Base-by-base conservation (phyloP, 1,140 invertebrate species). In the Habropoda laboriosa region DNA sequence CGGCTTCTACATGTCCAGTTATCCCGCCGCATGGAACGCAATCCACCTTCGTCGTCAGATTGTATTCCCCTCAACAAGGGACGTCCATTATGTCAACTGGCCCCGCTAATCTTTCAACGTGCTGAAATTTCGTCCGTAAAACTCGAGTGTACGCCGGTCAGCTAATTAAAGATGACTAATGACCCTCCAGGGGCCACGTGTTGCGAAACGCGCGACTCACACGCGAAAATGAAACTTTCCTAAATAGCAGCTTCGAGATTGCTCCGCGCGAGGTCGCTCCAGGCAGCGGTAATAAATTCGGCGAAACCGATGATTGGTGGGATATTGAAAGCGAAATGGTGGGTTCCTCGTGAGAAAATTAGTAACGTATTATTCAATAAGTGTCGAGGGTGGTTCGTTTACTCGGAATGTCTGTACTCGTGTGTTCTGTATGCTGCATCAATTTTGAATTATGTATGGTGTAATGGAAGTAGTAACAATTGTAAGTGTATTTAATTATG, bases 151-250 rank as follows among this genome's bases (percentile, higher is more conserved):
- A 12, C 38, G 38, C 16, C 21, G 21, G 2, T 3, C 18, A 6
- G 49, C 49, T 75, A 64, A 75, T 75, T 75, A 75, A 42, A 30
- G 38, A 61, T 75, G 60, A 75, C 47, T 66, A 66, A 75, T 18
- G 58, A 74, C 45, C 16, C 35, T 8, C 1, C 10, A n/a, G n/a
- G 49, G 16, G 58, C 2, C 35, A 7, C 38, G 8, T 24, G 49
- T 73, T 49, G 57, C 57, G 71, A 63, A 74, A 63, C 32, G 8
- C 27, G 6, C 32, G 21, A 27, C 45, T 32, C 32, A 61, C 71
- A 45, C 70, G 40, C 18, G 27, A 38, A 63, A 63, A 27, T 24
- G 57, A 74, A 30, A 74, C 57, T 63, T n/a, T 55, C 21, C 58
- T 58, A n/a, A n/a, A n/a, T n/a, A 45, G 58, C 10, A 1, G 30